Percentiles rank a stretch among this genome's conserved stretches.
phyloP scores from a whole-genome alignment of 2,888 invertebrate genomes.

The Stegana nigrithorax region DNA sequence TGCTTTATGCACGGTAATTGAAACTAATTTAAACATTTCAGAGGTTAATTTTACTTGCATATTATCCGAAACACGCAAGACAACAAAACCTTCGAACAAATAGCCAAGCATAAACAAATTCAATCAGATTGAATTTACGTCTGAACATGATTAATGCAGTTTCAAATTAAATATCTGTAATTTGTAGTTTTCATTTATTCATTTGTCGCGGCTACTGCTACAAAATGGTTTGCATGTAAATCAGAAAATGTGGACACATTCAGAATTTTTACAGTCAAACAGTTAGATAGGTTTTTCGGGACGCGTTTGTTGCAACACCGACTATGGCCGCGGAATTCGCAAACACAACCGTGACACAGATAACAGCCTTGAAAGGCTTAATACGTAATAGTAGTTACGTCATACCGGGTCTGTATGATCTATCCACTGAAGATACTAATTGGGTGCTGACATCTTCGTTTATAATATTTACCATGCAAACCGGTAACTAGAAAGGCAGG shows the following conservation, averaged over 20 bases:
- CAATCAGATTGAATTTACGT: not conserved
- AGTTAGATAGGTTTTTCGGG: not conserved
- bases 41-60: not conserved
- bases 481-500: constrained; percentile 79
- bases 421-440: constrained; percentile 83
- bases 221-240: constrained; percentile 9
- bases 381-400: constrained; percentile 67
- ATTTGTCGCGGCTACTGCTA: not conserved
- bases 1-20: not conserved
- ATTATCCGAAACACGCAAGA: constrained; percentile 1
- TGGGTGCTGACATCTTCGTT: constrained; percentile 92
- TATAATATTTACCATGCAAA: constrained; percentile 94
- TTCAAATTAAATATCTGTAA: constrained; percentile 48
- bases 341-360: constrained; percentile 59
- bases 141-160: constrained; percentile 14
- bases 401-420: constrained; percentile 74
- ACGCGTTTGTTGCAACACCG: not conserved
- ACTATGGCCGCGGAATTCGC: constrained; percentile 54
- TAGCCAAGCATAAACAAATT: not conserved
- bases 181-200: constrained; percentile 39
- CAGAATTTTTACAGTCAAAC: constrained; percentile 29
- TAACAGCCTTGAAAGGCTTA: constrained; percentile 61
- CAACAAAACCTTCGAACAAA: not conserved
- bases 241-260: not conserved
- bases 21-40: constrained; percentile 1